Conservation (phyloP, 2,113 vertebrate species). For the Callipepla californica region DNA sequence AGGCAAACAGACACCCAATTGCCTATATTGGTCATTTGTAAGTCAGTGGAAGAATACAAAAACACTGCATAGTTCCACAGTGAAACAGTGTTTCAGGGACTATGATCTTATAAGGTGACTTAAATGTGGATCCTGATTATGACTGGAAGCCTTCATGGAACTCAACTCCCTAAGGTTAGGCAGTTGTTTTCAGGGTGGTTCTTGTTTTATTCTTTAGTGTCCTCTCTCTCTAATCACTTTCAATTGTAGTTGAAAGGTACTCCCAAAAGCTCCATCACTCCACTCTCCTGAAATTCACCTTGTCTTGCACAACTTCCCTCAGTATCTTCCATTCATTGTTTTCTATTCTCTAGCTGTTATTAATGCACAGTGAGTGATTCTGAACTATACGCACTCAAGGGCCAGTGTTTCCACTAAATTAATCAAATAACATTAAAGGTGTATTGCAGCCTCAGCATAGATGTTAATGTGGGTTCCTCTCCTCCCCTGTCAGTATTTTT, state of each 20-base stretch:
- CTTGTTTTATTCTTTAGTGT: not conserved
- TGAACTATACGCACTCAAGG: not conserved
- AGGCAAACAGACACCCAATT: not conserved
- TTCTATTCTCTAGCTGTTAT: not conserved
- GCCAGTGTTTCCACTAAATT: slow-evolving; percentile 12
- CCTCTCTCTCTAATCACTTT: not conserved
- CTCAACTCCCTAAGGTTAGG: not conserved
- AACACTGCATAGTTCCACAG: not conserved
- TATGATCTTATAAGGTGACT: not conserved
- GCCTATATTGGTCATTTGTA: not conserved
- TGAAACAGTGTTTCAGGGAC: not conserved
- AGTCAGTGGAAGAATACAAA: not conserved
- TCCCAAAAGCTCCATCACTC: not conserved
- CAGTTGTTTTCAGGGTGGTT: not conserved
- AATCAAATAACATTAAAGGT: not conserved
- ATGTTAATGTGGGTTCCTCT: not conserved
- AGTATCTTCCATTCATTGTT: not conserved
- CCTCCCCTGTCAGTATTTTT: not conserved
- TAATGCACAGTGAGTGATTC: not conserved
- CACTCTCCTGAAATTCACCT: not conserved
- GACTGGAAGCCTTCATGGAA: not conserved
- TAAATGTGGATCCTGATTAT: not conserved
- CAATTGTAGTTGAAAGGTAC: not conserved
- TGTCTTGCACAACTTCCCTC: not conserved
- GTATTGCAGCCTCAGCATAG: slow-evolving; percentile 4